These are phyloP conservation scores for Phenganax stokvisi DNA, from an alignment of 92 coral and sea anemone species.

Conservation along the genomic window DNA sequence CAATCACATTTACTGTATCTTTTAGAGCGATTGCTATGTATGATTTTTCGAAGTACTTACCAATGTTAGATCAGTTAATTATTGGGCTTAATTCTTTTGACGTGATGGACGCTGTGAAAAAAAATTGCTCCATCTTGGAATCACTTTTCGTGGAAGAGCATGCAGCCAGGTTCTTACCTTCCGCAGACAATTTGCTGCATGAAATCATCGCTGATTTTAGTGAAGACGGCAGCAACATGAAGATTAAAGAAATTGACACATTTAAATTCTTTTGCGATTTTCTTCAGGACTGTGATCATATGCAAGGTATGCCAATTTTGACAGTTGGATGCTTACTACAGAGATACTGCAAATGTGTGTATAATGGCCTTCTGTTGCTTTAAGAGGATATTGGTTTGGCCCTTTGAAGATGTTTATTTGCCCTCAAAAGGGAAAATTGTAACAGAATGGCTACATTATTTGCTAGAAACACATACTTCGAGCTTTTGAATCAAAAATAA, in stretches of 20 bases:
- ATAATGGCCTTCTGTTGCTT: too few species aligned
- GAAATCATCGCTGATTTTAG: conserved; percentile 47
- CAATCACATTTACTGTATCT: background rate
- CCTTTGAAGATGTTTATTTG: too few species aligned
- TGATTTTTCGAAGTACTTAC: conserved; percentile 44
- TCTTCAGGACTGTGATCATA: conserved; percentile 42
- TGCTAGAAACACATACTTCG: background rate
- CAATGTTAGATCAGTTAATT: conserved; percentile 33
- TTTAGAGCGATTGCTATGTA: conserved; percentile 56
- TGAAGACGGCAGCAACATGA: conserved; percentile 60
- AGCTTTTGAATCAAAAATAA: background rate
- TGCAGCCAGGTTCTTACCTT: conserved; percentile 43
- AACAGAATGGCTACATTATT: background rate
- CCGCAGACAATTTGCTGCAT: conserved; percentile 52
- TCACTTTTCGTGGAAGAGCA: conserved; percentile 49
- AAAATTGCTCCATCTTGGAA: conserved; percentile 35
- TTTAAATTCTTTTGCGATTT: conserved; percentile 52
- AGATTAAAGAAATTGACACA: conserved; percentile 49
- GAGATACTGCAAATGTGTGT: too few species aligned
- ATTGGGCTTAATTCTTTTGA: conserved; percentile 35
- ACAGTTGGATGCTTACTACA: too few species aligned
- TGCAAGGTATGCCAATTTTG: conserved; percentile 24
- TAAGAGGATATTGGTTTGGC: too few species aligned
- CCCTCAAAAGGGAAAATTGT: too few species aligned
- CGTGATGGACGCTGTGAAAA: conserved; percentile 42